A percentile compares a stretch with the other conserved stretches of the same genome.
Conservation (phyloP, 2,113 vertebrate species). For the Sebastes fasciatus region DNA sequence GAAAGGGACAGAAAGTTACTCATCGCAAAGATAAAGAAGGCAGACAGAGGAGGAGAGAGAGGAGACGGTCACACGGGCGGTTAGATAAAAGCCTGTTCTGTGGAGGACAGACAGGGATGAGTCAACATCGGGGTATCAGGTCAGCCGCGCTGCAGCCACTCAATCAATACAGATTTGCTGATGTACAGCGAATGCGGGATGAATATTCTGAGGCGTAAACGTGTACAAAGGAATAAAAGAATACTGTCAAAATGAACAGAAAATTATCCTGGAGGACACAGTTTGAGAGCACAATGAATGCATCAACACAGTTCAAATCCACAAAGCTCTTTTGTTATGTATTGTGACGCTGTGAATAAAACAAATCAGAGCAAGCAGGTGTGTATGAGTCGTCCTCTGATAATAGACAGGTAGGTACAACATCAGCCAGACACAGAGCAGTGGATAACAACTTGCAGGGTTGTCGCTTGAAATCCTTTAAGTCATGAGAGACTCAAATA, state of each 20-base stretch:
- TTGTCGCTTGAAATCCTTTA: background rate
- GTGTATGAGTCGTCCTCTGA: background rate
- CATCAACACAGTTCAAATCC: background rate
- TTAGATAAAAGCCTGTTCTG: conserved; percentile 35
- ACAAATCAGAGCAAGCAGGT: background rate
- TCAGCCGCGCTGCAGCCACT: conserved; percentile 7
- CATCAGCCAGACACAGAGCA: background rate
- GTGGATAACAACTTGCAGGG: background rate
- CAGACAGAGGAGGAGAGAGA: conserved; percentile 8
- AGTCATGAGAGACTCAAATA: background rate
- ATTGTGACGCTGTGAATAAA: background rate
- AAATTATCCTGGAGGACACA: background rate
- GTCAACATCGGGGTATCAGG: conserved; percentile 39
- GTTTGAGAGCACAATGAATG: no score
- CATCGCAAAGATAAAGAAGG: conserved; percentile 4
- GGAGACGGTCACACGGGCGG: conserved; percentile 27
- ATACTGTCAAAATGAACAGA: background rate
- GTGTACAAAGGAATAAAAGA: background rate
- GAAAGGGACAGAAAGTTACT: conserved; percentile 3
- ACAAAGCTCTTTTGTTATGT: conserved; percentile 4
- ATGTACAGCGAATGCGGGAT: background rate
- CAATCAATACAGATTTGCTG: conserved; percentile 49
- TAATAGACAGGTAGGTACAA: background rate
- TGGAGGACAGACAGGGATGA: conserved; percentile 28
- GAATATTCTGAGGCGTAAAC: background rate